Conservation (phyloP, 2,888 invertebrate species). For the Drosophila infuscata region DNA sequence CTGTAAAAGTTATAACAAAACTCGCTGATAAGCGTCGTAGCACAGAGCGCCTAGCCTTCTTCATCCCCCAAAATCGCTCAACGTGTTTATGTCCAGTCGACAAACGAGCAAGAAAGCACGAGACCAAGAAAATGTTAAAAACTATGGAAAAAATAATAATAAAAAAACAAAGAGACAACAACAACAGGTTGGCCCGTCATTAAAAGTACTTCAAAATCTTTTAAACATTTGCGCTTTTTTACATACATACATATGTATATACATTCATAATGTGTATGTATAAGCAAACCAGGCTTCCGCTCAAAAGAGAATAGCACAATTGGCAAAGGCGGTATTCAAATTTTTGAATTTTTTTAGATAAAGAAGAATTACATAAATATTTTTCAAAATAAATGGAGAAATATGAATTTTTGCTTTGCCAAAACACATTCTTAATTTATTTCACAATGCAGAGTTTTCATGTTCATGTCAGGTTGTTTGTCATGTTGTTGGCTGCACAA, state of each 20-base stretch:
- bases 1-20: conserved; percentile 58
- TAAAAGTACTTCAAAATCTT: conserved; percentile 57
- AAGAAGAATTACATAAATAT: no score
- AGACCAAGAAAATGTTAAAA: conserved; percentile 2
- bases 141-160: neutral
- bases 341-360: no score
- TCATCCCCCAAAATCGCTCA: neutral
- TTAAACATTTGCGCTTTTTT: conserved; percentile 35
- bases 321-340: no score
- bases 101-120: conserved; percentile 4
- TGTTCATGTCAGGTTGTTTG: no score
- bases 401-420: neutral
- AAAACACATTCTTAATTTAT: neutral
- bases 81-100: conserved; percentile 14
- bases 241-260: no score
- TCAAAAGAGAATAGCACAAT: no score
- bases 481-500: neutral
- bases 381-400: neutral
- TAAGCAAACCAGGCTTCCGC: no score
- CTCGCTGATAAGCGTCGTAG: conserved; percentile 60
- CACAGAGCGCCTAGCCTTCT: conserved; percentile 13
- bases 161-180: neutral
- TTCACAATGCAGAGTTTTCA: neutral
- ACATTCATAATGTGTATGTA: no score
- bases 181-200: conserved; percentile 38